phyloP scores from a whole-genome alignment of 2,113 vertebrate genomes.

The Heliornis fulica region DNA sequence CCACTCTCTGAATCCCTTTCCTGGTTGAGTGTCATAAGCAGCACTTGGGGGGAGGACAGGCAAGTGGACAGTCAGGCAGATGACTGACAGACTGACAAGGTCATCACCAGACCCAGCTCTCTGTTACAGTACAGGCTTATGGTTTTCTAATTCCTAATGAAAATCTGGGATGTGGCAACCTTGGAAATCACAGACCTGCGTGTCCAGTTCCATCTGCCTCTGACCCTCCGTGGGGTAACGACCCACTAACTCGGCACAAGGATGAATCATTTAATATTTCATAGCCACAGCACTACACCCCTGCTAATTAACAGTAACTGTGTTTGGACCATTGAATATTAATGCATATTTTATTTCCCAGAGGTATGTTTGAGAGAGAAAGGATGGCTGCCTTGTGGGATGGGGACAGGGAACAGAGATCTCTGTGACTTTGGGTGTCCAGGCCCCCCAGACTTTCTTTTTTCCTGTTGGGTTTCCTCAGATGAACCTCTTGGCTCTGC shows the following conservation, averaged over 20 bases:
- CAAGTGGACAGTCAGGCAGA: neutral
- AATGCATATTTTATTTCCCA: neutral
- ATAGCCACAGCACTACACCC: neutral
- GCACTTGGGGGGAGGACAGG: neutral
- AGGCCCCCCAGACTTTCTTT: neutral
- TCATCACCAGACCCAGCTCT: neutral
- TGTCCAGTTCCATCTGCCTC: neutral
- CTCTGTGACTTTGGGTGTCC: neutral
- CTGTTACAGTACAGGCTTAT: rapidly evolving
- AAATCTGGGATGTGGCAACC: neutral
- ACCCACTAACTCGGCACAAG: neutral
- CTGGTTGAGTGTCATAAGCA: neutral
- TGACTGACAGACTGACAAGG: neutral
- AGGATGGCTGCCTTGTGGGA: neutral
- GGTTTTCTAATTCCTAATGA: neutral
- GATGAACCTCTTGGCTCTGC: neutral
- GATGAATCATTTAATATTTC: neutral
- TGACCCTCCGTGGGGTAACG: neutral
- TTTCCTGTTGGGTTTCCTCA: neutral
- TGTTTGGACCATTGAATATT: neutral
- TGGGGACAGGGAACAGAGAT: neutral
- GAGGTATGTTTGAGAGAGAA: neutral
- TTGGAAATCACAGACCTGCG: rapidly evolving
- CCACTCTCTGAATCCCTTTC: neutral
- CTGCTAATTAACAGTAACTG: neutral